Conservation (phyloP, 2,888 invertebrate genomes). For the Lordiphosa andalusiaca region DNA sequence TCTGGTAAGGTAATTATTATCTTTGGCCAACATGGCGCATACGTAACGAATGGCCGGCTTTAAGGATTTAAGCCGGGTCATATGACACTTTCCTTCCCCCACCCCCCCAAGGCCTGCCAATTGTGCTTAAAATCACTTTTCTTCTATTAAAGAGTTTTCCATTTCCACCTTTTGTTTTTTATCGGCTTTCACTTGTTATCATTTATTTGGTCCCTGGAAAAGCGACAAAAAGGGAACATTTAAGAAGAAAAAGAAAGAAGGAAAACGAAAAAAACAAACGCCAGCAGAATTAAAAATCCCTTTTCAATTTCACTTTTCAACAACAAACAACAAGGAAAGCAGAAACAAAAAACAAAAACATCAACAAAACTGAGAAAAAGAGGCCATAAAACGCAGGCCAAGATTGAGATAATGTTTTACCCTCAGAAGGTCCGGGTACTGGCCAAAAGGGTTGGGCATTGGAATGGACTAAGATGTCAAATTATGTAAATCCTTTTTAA, state of each 20-base stretch:
- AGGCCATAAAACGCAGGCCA: slow-evolving; percentile 11
- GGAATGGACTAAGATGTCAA: slow-evolving; percentile 6
- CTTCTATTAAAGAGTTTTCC: slow-evolving; percentile 1
- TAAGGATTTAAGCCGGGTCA: slow-evolving; percentile 49
- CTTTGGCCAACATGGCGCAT: slow-evolving; percentile 56
- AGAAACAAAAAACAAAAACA: not conserved
- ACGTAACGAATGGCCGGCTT: slow-evolving; percentile 57
- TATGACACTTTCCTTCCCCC: slow-evolving; percentile 32
- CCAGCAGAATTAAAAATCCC: slow-evolving; percentile 15
- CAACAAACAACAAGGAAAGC: slow-evolving; percentile 5
- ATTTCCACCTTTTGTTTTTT: slow-evolving; percentile 19
- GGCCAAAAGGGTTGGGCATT: slow-evolving; percentile 6
- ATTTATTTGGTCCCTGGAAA: slow-evolving; percentile 2
- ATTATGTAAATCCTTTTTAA: slow-evolving; percentile 15
- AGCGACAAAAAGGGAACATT: too few relatives aligned
- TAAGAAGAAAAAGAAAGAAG: too few relatives aligned
- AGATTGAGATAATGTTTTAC: slow-evolving; percentile 10
- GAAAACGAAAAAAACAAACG: slow-evolving; percentile 4
- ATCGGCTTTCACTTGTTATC: slow-evolving; percentile 8
- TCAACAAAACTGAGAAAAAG: not conserved
- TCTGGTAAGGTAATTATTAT: slow-evolving; percentile 66
- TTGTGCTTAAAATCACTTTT: not conserved
- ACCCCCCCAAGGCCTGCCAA: not conserved
- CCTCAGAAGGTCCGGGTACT: slow-evolving; percentile 2
- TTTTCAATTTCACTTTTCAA: slow-evolving; percentile 22